These are phyloP conservation scores for Helicoverpa armigera DNA, from an alignment of 1,140 invertebrate species.

Conservation along the genomic window DNA sequence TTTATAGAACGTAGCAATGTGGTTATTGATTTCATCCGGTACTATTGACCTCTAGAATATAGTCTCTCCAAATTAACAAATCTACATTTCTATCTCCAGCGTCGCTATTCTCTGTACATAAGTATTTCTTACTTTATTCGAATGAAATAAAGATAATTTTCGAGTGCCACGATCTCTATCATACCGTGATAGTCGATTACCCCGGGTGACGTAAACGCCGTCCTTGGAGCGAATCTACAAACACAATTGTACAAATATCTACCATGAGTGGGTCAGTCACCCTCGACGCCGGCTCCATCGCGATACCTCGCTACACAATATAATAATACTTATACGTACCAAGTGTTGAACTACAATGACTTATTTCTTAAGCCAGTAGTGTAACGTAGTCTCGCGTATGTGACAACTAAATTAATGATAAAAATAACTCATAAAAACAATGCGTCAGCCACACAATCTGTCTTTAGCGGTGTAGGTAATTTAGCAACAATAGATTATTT, in stretches of 20 bases:
- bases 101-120: slow-evolving; percentile 16
- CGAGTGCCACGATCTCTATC: slow-evolving; percentile 49
- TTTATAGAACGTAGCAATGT: slow-evolving; percentile 23
- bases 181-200: slow-evolving; percentile 61
- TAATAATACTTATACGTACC: slow-evolving; percentile 1
- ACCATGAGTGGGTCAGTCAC: slow-evolving; percentile 70
- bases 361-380: slow-evolving; percentile 17
- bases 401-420: slow-evolving; percentile 42
- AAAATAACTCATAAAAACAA: slow-evolving; percentile 42
- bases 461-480: slow-evolving; percentile 30
- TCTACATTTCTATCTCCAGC: slow-evolving; percentile 12
- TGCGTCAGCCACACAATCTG: slow-evolving; percentile 24
- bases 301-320: slow-evolving; percentile 15
- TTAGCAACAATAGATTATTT: slow-evolving; percentile 29
- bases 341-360: slow-evolving; percentile 28
- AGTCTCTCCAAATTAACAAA: slow-evolving; percentile 45
- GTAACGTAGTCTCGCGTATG: slow-evolving; percentile 15
- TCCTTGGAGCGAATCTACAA: slow-evolving; percentile 77
- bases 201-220: slow-evolving; percentile 73
- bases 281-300: slow-evolving; percentile 51
- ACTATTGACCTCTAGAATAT: slow-evolving; percentile 60
- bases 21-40: slow-evolving; percentile 49
- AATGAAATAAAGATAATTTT: slow-evolving; percentile 57
- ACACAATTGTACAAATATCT: slow-evolving; percentile 77
- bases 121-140: slow-evolving; percentile 47